A percentile compares a stretch with the other conserved stretches of the same genome.
Evolutionary conservation across 2,113 vertebrate species (phyloP).

Genomic region (Pseudolaguvia tuberculata): DNA sequence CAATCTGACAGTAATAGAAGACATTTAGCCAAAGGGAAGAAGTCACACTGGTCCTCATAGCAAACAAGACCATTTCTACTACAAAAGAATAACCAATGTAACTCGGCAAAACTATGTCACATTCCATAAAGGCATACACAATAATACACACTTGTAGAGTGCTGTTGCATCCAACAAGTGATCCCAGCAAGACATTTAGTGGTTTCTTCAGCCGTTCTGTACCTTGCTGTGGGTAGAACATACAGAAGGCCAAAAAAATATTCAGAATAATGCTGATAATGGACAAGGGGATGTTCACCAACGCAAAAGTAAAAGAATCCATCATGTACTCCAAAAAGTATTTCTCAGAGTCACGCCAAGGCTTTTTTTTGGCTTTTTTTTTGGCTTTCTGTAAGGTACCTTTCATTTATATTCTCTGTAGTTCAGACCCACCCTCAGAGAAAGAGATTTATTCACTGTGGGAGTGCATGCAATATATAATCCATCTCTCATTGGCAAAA

Average conservation of each 20-base stretch:
- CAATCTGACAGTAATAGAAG: slow-evolving; percentile 51
- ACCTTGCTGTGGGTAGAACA: slow-evolving; percentile 32
- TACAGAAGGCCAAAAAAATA: slow-evolving; percentile 47
- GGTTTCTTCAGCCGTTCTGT: slow-evolving; percentile 43
- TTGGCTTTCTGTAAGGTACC: background rate
- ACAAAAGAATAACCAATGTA: background rate
- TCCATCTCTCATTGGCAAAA: background rate
- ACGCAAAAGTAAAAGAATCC: background rate
- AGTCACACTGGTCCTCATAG: slow-evolving; percentile 30
- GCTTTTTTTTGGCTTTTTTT: background rate
- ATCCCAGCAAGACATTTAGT: slow-evolving; percentile 46
- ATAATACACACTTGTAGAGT: slow-evolving; percentile 15
- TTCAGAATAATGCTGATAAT: slow-evolving; percentile 30
- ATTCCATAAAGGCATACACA: background rate
- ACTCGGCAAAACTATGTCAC: accelerated
- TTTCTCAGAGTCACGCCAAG: background rate
- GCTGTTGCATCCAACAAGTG: slow-evolving; percentile 37
- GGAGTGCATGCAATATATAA: background rate
- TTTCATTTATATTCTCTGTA: background rate
- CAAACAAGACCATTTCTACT: background rate
- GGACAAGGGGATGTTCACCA: slow-evolving; percentile 39
- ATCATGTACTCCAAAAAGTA: background rate
- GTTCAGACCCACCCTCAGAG: background rate
- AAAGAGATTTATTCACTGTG: background rate
- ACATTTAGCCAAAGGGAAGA: slow-evolving; percentile 49